Conservation (phyloP, 2,888 invertebrate species). For the Stenchaetothrips biformis region DNA sequence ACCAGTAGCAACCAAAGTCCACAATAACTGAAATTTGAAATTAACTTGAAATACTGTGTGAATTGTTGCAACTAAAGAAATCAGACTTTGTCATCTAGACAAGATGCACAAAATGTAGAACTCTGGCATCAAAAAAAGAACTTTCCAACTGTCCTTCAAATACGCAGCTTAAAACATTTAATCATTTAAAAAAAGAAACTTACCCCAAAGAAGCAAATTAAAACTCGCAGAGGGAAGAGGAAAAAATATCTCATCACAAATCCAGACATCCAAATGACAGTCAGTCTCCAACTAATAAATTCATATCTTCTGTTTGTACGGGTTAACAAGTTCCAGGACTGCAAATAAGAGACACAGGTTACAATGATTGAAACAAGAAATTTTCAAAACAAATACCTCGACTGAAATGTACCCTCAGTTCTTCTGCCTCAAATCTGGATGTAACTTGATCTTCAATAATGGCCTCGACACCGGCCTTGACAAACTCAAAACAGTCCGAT, state of each 20-base stretch:
- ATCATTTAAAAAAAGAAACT: constrained; percentile 47
- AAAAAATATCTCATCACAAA: constrained; percentile 89
- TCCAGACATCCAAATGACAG: constrained; percentile 91
- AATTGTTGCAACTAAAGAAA: background rate
- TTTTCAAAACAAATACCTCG: background rate
- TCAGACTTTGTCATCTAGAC: background rate
- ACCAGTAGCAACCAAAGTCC: constrained; percentile 60
- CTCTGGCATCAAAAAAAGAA: constrained; percentile 9
- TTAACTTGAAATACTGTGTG: background rate
- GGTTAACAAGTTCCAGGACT: constrained; percentile 94
- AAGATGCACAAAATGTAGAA: no score
- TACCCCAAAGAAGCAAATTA: constrained; percentile 82
- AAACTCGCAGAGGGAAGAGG: constrained; percentile 78
- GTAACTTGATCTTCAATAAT: constrained; percentile 99
- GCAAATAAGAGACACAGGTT: constrained; percentile 36
- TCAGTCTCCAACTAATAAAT: constrained; percentile 87
- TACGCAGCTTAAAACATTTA: constrained; percentile 16
- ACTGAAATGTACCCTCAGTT: constrained; percentile 57
- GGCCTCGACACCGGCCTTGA: constrained; percentile 90
- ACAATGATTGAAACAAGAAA: constrained; percentile 31
- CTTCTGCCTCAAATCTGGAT: constrained; percentile 93
- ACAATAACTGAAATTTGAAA: constrained; percentile 47
- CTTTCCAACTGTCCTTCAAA: constrained; percentile 32
- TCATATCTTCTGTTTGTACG: constrained; percentile 91
- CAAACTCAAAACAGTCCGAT: constrained; percentile 78